These are phyloP conservation scores for Drosophila obscura DNA, from an alignment of 1,140 invertebrate species.

Conservation along the genomic window DNA sequence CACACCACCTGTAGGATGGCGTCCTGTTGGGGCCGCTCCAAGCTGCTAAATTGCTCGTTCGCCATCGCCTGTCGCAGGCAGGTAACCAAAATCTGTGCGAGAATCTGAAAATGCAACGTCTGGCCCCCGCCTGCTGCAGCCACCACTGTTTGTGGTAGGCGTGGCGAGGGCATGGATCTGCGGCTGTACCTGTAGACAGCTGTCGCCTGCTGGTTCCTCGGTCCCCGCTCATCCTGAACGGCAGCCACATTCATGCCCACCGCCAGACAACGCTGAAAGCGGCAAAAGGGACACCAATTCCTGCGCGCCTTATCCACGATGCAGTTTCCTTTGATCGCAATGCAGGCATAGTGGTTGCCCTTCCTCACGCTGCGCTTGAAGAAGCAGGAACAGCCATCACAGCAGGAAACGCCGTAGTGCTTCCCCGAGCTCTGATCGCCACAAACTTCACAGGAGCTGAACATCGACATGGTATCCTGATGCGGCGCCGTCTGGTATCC, in stretches of 20 bases:
- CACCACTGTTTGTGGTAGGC: background rate
- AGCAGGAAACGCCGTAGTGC: constrained; percentile 94
- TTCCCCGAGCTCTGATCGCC: constrained; percentile 94
- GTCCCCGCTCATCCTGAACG: constrained; percentile 92
- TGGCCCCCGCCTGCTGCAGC: constrained; percentile 18
- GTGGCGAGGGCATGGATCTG: background rate
- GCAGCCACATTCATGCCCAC: constrained; percentile 92
- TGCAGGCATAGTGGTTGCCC: constrained; percentile 90
- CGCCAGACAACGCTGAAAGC: constrained; percentile 90
- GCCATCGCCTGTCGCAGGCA: constrained; percentile 85
- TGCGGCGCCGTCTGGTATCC: background rate
- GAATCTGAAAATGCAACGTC: constrained; percentile 84
- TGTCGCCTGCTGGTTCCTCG: constrained; percentile 83
- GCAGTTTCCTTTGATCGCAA: constrained; percentile 90
- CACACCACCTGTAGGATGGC: constrained; percentile 85
- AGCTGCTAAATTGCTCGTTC: constrained; percentile 85
- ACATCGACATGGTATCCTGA: constrained; percentile 42
- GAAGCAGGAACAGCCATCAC: constrained; percentile 95
- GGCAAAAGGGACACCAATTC: constrained; percentile 95
- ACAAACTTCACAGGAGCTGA: constrained; percentile 88
- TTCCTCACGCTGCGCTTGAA: constrained; percentile 92
- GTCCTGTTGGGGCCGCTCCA: constrained; percentile 85
- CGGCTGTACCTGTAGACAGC: constrained; percentile 7
- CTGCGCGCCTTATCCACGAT: constrained; percentile 91
- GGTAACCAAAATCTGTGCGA: constrained; percentile 86